These are phyloP conservation scores for Tychaedon coryphoeus DNA, from an alignment of 2,113 vertebrate species.

Conservation along the genomic window DNA sequence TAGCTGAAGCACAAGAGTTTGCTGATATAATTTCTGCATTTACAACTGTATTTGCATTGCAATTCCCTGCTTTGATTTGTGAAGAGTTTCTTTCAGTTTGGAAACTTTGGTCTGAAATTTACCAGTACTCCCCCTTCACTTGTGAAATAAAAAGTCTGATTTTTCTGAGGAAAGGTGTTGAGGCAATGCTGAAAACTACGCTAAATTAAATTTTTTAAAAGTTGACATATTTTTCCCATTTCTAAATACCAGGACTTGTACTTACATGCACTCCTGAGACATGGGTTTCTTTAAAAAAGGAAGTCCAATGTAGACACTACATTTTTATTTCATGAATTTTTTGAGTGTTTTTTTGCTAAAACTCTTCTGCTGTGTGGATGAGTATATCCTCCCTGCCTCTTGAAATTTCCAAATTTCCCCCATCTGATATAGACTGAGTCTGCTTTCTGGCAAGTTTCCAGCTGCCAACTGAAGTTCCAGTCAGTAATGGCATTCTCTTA, in stretches of 20 bases:
- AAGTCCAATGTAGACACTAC: not conserved
- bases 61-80: not conserved
- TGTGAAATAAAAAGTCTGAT: not conserved
- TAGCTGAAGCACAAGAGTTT: not conserved
- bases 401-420: not conserved
- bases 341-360: not conserved
- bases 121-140: fast-evolving
- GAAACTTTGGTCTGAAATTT: not conserved
- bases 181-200: not conserved
- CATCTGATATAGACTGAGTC: not conserved
- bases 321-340: not conserved
- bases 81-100: not conserved
- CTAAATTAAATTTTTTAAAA: not conserved
- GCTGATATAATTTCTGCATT: not conserved
- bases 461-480: slow-evolving; percentile 21
- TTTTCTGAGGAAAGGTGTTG: not conserved
- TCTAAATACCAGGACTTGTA: not conserved
- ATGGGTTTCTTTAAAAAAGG: too few relatives aligned
- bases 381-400: not conserved
- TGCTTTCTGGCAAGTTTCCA: not conserved
- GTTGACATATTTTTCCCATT: not conserved
- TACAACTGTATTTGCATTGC: not conserved
- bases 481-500: slow-evolving; percentile 2
- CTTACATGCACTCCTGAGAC: not conserved
- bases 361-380: not conserved